Evolutionary conservation across 1,140 invertebrate genomes (phyloP), one percentile per base, ranked within the genome.

Genomic region (Lepidurus packardi): DNA sequence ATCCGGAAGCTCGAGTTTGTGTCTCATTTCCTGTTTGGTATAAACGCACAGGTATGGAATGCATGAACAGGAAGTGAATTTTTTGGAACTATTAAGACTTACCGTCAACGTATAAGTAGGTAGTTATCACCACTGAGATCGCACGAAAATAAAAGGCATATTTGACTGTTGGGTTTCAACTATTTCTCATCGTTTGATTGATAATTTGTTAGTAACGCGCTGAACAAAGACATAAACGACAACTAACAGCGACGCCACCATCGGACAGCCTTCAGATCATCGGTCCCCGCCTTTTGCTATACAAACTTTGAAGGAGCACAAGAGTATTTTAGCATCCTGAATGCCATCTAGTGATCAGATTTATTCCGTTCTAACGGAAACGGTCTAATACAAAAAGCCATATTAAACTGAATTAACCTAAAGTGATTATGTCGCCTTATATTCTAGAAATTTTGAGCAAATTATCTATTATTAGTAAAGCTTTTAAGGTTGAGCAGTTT

Each of bases 191-290:
- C 53, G 53, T 65, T 65, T 65, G 6, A 65, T 21, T n/a, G 53
- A 65, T n/a, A n/a, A 13, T 16, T 65, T 65, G 8, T 11, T 7
- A 65, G 21, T 13, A 13, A 65, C 53, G 21, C 53, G n/a, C 53
- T 65, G 21, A 65, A 65, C 53, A 65, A 65, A 65, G 53, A 65
- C 53, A 21, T 65, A 65, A 65, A 65, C 53, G 16, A 65, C 53
- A 65, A 65, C 53, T 65, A 65, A 65, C 53, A 65, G 5, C 53
- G 21, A 65, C 53, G 53, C 53, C 53, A 3, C 53, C 21, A 65
- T 65, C 53, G 53, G 53, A n/a, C 53, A 65, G 21, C 21, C 9
- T 65, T 4, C 3, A 34, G 34, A 34, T 34, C 34, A 34, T 34
- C 34, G 0, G 34, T 34, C 34, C 34, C 34, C 34, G 34, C 34